Percentiles rank a stretch among this genome's conserved stretches.
These are phyloP conservation scores for Lepisosteus oculatus DNA, from an alignment of 2,113 vertebrate genomes.

Conservation along the genomic window DNA sequence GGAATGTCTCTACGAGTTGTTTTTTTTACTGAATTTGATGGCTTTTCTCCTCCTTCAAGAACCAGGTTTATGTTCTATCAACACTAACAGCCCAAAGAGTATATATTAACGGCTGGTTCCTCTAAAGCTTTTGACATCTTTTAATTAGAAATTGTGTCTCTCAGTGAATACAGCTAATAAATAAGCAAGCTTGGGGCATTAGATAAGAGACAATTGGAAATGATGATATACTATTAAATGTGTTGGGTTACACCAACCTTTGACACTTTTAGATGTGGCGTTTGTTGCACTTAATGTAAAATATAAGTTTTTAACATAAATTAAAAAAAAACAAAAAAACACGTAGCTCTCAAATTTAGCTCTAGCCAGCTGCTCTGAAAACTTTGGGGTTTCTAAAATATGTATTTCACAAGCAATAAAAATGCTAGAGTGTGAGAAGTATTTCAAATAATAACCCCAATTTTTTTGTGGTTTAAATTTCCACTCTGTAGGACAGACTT, in stretches of 20 bases:
- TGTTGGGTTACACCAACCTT: slow-evolving; percentile 33
- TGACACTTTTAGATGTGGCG: slow-evolving; percentile 45
- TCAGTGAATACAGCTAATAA: slow-evolving; percentile 38
- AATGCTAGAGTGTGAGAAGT: neutral
- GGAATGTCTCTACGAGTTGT: slow-evolving; percentile 24
- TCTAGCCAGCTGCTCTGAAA: neutral
- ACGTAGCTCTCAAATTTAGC: neutral
- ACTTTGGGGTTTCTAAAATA: neutral
- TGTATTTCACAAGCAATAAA: neutral
- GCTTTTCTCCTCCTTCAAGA: slow-evolving; percentile 15
- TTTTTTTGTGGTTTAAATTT: neutral
- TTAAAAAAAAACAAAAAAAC: neutral
- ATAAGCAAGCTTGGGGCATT: slow-evolving; percentile 19
- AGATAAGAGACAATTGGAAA: slow-evolving; percentile 45
- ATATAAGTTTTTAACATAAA: slow-evolving; percentile 31
- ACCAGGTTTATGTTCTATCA: slow-evolving; percentile 23
- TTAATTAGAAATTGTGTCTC: slow-evolving; percentile 39
- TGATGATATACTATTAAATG: slow-evolving; percentile 35
- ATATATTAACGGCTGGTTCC: slow-evolving; percentile 29
- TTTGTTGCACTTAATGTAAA: slow-evolving; percentile 38
- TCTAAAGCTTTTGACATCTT: slow-evolving; percentile 28
- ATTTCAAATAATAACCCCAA: neutral
- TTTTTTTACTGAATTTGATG: slow-evolving; percentile 31
- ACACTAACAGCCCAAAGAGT: slow-evolving; percentile 14
- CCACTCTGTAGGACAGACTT: slow-evolving; percentile 7